These are phyloP conservation scores for Caloenas nicobarica DNA, from an alignment of 2,113 vertebrate species.

Conservation along the genomic window DNA sequence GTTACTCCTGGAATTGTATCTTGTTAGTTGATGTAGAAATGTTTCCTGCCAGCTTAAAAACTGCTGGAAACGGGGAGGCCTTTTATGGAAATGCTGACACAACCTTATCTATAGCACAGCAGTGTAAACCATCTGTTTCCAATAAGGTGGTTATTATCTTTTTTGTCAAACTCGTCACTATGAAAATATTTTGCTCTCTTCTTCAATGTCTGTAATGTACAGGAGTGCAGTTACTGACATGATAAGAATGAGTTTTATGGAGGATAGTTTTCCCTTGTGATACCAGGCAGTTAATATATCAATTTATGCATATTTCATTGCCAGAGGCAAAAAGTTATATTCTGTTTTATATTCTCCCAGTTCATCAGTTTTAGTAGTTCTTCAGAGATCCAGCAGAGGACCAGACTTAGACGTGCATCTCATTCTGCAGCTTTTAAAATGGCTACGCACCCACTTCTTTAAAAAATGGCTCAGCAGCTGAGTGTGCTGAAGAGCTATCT, in stretches of 20 bases:
- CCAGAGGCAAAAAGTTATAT: neutral
- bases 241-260: neutral
- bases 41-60: conserved; percentile 24
- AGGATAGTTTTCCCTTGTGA: neutral
- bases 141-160: conserved; percentile 58
- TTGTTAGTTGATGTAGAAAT: conserved; percentile 4
- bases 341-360: neutral
- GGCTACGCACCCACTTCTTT: neutral
- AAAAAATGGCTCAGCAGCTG: neutral
- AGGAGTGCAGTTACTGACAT: neutral
- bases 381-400: neutral
- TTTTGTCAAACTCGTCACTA: conserved; percentile 57
- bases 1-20: neutral
- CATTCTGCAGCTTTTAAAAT: neutral
- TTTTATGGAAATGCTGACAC: conserved; percentile 37
- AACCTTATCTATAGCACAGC: conserved; percentile 38
- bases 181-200: conserved; percentile 40
- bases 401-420: neutral
- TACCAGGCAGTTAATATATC: neutral
- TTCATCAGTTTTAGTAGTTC: neutral
- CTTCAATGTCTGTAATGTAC: neutral
- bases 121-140: conserved; percentile 63
- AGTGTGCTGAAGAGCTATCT: neutral
- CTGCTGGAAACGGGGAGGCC: neutral
- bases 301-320: neutral